A percentile compares a stretch with the other conserved stretches of the same genome.
phyloP scores from a whole-genome alignment of 2,888 invertebrate genomes.

The Hedya salicella region DNA sequence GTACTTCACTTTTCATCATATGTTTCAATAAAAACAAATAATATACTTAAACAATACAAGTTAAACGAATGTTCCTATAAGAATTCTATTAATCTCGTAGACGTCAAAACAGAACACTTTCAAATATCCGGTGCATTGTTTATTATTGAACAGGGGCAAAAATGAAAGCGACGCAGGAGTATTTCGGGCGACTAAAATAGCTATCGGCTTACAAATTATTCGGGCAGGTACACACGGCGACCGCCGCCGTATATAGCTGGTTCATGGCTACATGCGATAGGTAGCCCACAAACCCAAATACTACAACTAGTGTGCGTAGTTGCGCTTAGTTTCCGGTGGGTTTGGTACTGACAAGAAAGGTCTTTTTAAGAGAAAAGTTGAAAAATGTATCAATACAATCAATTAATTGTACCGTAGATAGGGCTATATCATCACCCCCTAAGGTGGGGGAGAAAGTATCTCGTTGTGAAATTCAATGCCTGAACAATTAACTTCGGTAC shows the following conservation, averaged over 20 bases:
- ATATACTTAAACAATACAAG: slow-evolving; percentile 46
- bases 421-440: no score
- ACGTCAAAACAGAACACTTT: slow-evolving; percentile 68
- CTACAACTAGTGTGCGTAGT: slow-evolving; percentile 55
- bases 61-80: slow-evolving; percentile 60
- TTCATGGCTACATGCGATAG: slow-evolving; percentile 49
- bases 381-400: no score
- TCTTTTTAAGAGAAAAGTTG: no score
- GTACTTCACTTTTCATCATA: no score
- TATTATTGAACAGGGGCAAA: slow-evolving; percentile 71
- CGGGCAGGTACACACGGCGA: slow-evolving; percentile 66
- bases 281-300: slow-evolving; percentile 71
- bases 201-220: slow-evolving; percentile 76
- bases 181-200: slow-evolving; percentile 78
- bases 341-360: no score
- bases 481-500: no score
- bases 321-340: slow-evolving; percentile 60
- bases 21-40: slow-evolving; percentile 5
- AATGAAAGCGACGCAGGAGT: slow-evolving; percentile 74
- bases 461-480: no score
- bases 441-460: no score
- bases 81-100: slow-evolving; percentile 69
- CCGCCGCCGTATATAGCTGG: slow-evolving; percentile 49
- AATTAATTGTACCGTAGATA: no score
- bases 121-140: slow-evolving; percentile 72